Evolutionary conservation across 2,113 vertebrate species (phyloP), one percentile per base, ranked within the genome.

Genomic region (Chauna torquata): DNA sequence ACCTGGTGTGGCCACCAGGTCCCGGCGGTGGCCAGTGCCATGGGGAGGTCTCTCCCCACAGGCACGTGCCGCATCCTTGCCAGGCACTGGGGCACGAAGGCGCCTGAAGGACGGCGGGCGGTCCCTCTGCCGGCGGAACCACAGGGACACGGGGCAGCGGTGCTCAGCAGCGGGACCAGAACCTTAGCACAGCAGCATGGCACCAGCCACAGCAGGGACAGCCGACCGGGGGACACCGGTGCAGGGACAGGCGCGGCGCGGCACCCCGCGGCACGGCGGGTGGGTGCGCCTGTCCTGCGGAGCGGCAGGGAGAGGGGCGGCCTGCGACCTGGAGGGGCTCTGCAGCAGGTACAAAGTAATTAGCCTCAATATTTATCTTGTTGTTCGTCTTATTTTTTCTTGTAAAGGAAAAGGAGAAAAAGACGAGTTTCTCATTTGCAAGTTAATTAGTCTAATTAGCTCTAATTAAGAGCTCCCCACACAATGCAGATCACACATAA

Each of bases 371-470:
- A 98, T 98, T 97, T 98, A 97, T 81, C 91, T 75, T 83, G 64
- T 82, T 83, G 88, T 78, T 88, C 5, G 0, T 74, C 76, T 84
- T 71, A 3, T 68, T 70, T 97, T 82, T 94, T 96, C 94, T 91
- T 59, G 72, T 47, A 72, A 94, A 91, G 32, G 80, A 81, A 85
- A 90, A 95, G 87, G 80, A 78, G 24, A 72, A 96, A 93, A 94
- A 94, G 85, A 84, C 1, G n/a, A 98, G 97, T 97, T 98, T 98
- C 98, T 98, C 98, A 98, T 98, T 98, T 98, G 97, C 97, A 98
- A 98, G 98, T 98, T 99, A 99, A 99, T 99, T 98, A 98, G 97
- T 96, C 98, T 98, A 98, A 99, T 99, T 99, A 99, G 97, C 96
- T 97, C 98, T 98, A 98, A 99, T 99, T 99, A 99, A 98, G 98